Evolutionary conservation across 2,888 invertebrate species (phyloP).

Genomic region (Minunthozetes semirufus): DNA sequence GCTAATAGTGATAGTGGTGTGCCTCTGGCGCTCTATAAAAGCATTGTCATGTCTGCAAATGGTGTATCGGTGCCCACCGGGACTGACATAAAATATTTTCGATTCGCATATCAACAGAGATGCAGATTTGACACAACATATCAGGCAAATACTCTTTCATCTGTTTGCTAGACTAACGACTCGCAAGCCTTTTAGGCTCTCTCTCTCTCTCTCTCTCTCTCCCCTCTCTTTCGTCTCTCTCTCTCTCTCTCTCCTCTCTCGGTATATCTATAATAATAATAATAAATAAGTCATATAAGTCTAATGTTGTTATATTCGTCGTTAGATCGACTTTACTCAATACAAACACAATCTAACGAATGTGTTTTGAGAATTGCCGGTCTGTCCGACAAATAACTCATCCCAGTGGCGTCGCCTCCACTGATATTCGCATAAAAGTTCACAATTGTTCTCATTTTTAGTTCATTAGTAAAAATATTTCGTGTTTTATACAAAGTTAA

Average conservation of each 20-base stretch:
- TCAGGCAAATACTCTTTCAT: neutral
- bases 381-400: neutral
- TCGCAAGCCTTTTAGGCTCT: slow-evolving; percentile 7
- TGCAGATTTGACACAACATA: slow-evolving; percentile 27
- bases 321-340: neutral
- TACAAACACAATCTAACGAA: neutral
- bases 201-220: neutral
- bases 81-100: slow-evolving; percentile 6
- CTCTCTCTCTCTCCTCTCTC: neutral
- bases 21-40: slow-evolving; percentile 17
- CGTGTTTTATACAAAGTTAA: no score
- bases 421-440: neutral
- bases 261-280: neutral
- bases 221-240: neutral
- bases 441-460: neutral
- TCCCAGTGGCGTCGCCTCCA: neutral
- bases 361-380: neutral
- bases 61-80: slow-evolving; percentile 18
- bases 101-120: neutral
- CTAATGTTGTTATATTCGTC: neutral
- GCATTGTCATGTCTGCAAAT: slow-evolving; percentile 28
- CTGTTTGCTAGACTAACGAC: neutral
- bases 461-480: no score
- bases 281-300: slow-evolving; percentile 8
- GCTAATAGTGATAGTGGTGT: neutral